These are phyloP conservation scores for Buceros bicornis DNA, from an alignment of 2,797 vertebrate species.

Conservation along the genomic window DNA sequence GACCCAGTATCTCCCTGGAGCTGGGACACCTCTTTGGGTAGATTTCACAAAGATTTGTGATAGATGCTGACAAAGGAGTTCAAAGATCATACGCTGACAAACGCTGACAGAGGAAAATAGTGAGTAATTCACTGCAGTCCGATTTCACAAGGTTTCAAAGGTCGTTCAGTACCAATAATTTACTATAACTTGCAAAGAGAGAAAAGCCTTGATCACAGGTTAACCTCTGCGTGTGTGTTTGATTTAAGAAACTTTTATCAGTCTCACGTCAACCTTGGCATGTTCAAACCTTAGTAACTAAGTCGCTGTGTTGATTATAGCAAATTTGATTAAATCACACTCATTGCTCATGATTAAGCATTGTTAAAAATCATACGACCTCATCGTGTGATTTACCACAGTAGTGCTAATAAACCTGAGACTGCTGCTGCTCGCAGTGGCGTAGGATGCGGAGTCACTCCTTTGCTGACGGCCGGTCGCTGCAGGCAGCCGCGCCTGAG, in stretches of 20 bases:
- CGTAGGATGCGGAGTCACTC: neutral
- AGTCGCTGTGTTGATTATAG: neutral
- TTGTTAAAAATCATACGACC: neutral
- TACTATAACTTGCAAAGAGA: neutral
- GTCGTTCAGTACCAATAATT: neutral
- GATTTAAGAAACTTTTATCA: neutral
- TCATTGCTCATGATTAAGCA: neutral
- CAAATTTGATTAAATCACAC: neutral
- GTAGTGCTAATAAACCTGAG: neutral
- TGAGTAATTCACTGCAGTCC: neutral
- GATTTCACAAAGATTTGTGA: neutral
- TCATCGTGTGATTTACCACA: neutral
- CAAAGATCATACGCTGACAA: neutral
- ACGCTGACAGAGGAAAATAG: neutral
- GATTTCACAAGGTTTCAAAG: neutral
- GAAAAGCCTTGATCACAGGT: neutral
- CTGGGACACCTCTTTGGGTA: neutral
- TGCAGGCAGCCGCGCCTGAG: fast-evolving
- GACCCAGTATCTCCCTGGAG: neutral
- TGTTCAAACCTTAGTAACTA: neutral
- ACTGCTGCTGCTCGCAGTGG: neutral
- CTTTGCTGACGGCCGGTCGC: fast-evolving
- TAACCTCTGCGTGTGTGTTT: neutral
- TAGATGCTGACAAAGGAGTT: neutral
- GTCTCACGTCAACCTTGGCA: neutral